These are phyloP conservation scores for Platycnemis pennipes DNA, from an alignment of 2,888 invertebrate species.

Conservation along the genomic window DNA sequence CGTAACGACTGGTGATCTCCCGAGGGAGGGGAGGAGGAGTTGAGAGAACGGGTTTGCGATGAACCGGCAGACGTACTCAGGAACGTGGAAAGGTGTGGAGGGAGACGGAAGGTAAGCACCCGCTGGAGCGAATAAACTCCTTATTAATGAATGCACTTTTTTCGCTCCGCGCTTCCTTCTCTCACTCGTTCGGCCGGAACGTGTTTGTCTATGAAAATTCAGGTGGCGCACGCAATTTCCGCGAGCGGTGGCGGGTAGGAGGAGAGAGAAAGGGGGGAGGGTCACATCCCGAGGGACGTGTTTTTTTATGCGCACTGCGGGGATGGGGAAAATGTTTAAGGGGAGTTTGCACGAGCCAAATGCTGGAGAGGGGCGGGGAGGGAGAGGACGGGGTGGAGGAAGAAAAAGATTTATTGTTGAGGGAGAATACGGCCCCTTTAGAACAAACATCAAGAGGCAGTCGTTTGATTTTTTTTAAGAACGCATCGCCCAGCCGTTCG, in stretches of 20 bases:
- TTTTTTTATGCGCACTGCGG: slow-evolving; percentile 9
- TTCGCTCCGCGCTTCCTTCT: neutral
- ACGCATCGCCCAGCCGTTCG: no score
- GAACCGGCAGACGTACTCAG: neutral
- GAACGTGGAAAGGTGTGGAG: neutral
- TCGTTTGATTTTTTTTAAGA: no score
- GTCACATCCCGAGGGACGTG: slow-evolving; percentile 13
- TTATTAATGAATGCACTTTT: slow-evolving; percentile 25
- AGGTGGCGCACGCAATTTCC: slow-evolving; percentile 34
- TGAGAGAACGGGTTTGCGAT: neutral
- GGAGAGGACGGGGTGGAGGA: neutral
- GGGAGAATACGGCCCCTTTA: neutral
- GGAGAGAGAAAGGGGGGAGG: no score
- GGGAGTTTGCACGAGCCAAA: neutral
- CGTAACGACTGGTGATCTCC: neutral
- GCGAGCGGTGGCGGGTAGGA: no score
- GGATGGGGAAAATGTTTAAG: neutral
- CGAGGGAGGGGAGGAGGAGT: neutral
- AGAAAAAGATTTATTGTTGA: neutral
- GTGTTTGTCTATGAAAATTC: slow-evolving; percentile 55
- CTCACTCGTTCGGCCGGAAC: neutral
- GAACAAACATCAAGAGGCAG: neutral
- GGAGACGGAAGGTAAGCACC: neutral
- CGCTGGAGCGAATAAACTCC: neutral
- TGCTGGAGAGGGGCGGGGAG: neutral